A percentile compares a stretch with the other conserved stretches of the same genome.
Evolutionary conservation across 2,888 invertebrate genomes (phyloP).

Genomic region (Melanotus villosus): DNA sequence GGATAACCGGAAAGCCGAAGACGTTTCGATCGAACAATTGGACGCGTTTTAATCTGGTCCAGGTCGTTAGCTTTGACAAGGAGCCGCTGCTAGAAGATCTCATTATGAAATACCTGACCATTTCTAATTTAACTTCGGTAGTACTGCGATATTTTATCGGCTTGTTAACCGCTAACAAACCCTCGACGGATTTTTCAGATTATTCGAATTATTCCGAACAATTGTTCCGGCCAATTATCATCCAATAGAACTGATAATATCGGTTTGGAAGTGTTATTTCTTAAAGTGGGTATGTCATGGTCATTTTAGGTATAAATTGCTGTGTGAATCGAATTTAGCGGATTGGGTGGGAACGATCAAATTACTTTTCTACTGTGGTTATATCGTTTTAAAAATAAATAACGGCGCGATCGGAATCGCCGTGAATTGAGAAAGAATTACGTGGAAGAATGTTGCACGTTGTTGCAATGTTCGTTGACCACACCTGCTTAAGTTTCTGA

Average conservation of each 20-base stretch:
- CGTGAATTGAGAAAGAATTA: conserved; percentile 34
- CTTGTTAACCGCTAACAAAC: conserved; percentile 31
- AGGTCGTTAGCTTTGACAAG: conserved; percentile 43
- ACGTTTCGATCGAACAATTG: conserved; percentile 36
- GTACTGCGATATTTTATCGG: conserved; percentile 30
- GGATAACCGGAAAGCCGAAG: conserved; percentile 21
- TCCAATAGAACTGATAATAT: neutral
- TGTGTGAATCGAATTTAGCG: conserved; percentile 33
- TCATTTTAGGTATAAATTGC: conserved; percentile 37
- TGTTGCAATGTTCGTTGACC: conserved; percentile 27
- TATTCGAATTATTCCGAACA: conserved; percentile 18
- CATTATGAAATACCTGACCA: conserved; percentile 46
- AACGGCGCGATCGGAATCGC: conserved; percentile 32
- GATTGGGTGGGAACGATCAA: conserved; percentile 36
- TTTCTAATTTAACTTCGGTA: conserved; percentile 40
- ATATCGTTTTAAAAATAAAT: conserved; percentile 42
- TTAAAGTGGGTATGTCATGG: conserved; percentile 18
- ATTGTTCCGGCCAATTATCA: conserved; percentile 3
- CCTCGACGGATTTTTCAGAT: conserved; percentile 17
- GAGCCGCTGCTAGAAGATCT: conserved; percentile 42
- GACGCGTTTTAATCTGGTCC: conserved; percentile 37
- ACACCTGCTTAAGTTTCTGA: conserved; percentile 34
- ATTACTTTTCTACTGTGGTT: conserved; percentile 42
- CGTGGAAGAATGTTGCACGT: conserved; percentile 41
- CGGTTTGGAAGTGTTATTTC: conserved; percentile 6